phyloP scores from a whole-genome alignment of 2,113 vertebrate species.

The Triplophysa tibetana region DNA sequence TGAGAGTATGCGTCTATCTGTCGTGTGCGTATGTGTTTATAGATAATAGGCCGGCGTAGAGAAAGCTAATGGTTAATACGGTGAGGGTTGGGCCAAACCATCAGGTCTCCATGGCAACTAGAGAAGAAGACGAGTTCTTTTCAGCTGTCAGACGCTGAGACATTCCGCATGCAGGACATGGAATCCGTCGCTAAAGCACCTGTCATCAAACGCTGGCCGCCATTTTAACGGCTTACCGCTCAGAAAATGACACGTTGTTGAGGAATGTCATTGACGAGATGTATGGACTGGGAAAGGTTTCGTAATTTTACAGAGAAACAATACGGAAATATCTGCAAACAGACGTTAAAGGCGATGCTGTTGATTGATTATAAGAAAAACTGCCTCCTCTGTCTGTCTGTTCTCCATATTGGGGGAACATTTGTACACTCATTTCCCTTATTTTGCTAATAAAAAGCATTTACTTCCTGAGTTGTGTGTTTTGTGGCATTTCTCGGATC shows the following conservation, averaged over 20 bases:
- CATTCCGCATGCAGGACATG: conserved; percentile 1
- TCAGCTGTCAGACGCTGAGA: conserved; percentile 5
- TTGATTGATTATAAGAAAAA: conserved; percentile 49
- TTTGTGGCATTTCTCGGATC: not conserved
- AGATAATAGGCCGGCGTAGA: not conserved
- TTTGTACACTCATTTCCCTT: conserved; percentile 79
- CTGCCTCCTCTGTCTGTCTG: conserved; percentile 71
- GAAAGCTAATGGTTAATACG: conserved; percentile 27
- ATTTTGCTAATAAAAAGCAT: conserved; percentile 83
- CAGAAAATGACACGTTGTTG: not conserved
- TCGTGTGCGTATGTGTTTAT: conserved; percentile 15
- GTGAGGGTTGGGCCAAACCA: conserved; percentile 20
- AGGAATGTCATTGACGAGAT: not conserved
- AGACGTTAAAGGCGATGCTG: conserved; percentile 27
- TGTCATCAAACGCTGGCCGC: conserved; percentile 25
- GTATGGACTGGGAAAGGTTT: not conserved
- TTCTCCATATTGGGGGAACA: conserved; percentile 66
- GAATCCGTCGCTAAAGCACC: conserved; percentile 19
- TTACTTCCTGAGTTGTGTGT: conserved; percentile 60
- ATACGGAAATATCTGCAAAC: conserved; percentile 10
- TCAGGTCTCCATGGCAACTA: conserved; percentile 41
- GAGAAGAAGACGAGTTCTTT: conserved; percentile 20
- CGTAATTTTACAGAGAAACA: not conserved
- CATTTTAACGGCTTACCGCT: conserved; percentile 11
- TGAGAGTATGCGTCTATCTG: not conserved